A percentile compares a stretch with the other conserved stretches of the same genome.
These are phyloP conservation scores for Octopus sinensis DNA, from an alignment of 1,140 invertebrate genomes.

Conservation along the genomic window DNA sequence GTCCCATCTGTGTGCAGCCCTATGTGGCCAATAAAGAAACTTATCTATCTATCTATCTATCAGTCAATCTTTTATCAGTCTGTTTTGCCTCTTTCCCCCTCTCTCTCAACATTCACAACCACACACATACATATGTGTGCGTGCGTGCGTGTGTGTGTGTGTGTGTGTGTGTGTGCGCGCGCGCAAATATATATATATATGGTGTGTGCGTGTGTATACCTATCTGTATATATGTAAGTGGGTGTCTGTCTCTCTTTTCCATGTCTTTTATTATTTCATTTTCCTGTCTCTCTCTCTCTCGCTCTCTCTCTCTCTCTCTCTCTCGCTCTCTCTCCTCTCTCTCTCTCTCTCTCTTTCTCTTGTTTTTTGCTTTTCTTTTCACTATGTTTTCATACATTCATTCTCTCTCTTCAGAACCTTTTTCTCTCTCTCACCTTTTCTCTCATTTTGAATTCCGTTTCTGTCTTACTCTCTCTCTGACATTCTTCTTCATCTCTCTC, in stretches of 20 bases:
- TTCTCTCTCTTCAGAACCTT: not conserved
- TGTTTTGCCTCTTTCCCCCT: too few relatives aligned
- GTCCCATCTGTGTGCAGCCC: too few relatives aligned
- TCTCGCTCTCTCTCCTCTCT: not conserved
- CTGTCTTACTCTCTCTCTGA: not conserved
- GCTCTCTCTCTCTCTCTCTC: not conserved
- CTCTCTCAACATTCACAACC: too few relatives aligned
- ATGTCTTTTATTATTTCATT: not conserved
- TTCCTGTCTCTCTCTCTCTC: conserved; percentile 6
- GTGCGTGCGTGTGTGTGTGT: not conserved
- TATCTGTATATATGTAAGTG: not conserved
- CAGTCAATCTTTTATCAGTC: too few relatives aligned
- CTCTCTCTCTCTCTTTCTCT: not conserved
- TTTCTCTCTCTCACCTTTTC: not conserved
- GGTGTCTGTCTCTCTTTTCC: not conserved
- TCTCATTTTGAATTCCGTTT: conserved; percentile 14
- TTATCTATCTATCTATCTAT: too few relatives aligned
- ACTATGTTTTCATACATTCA: not conserved
- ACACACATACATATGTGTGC: not conserved
- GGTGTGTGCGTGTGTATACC: not conserved
- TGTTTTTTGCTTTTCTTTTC: conserved; percentile 9
- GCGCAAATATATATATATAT: not conserved
- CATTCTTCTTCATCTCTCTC: conserved; percentile 13
- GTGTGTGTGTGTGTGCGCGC: not conserved
- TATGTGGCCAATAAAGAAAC: too few relatives aligned